Conservation (phyloP, 2,888 invertebrate species). For the Acronicta leporina region DNA sequence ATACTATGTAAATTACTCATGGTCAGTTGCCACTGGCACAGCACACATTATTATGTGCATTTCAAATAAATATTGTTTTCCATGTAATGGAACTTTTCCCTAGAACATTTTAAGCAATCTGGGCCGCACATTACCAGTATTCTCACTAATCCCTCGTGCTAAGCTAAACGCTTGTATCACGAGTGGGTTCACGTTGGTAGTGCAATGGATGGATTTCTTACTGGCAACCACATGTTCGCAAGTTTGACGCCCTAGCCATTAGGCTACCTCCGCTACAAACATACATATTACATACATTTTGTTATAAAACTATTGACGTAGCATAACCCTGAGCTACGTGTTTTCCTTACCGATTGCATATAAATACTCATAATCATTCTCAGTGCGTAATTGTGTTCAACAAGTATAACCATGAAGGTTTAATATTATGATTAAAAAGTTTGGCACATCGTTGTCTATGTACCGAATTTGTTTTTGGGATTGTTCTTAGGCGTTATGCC, state of each 20-base stretch:
- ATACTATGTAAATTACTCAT: conserved; percentile 32
- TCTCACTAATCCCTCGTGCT: too few species aligned
- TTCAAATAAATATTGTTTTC: conserved; percentile 21
- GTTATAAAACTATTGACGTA: conserved; percentile 5
- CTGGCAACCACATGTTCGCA: too few species aligned
- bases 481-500: too few species aligned
- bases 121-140: not conserved
- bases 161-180: too few species aligned
- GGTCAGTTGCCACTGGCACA: conserved; percentile 9
- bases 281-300: too few species aligned
- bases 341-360: conserved; percentile 43
- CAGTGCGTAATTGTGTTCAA: conserved; percentile 8
- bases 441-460: not conserved
- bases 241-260: too few species aligned
- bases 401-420: not conserved
- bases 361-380: conserved; percentile 25
- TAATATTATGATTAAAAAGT: not conserved
- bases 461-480: too few species aligned
- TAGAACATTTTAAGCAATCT: not conserved
- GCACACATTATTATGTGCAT: conserved; percentile 22
- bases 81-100: conserved; percentile 9
- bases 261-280: too few species aligned
- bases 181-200: too few species aligned
- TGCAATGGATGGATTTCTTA: too few species aligned
- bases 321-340: conserved; percentile 44